Percentiles rank a stretch among this genome's conserved stretches.
These are phyloP conservation scores for Petaurus breviceps DNA, from an alignment of 2,113 vertebrate species.

Conservation along the genomic window DNA sequence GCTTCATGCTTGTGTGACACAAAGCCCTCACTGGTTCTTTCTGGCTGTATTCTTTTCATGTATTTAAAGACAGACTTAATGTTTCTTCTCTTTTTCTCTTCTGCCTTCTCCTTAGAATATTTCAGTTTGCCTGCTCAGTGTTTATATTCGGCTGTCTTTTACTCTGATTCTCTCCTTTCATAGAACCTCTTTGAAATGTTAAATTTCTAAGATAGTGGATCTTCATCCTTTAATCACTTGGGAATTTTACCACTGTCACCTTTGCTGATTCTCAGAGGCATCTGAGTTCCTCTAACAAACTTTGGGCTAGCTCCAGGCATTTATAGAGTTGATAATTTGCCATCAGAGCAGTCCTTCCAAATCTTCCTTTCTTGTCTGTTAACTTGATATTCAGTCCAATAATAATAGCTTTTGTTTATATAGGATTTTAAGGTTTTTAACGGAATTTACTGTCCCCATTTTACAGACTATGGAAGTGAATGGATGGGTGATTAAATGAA, in stretches of 20 bases:
- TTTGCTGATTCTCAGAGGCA: neutral
- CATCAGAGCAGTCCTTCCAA: neutral
- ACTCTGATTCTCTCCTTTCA: conserved; percentile 8
- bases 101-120: conserved; percentile 3
- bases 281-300: neutral
- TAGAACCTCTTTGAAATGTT: conserved; percentile 23
- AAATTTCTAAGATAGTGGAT: conserved; percentile 20
- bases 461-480: neutral
- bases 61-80: neutral
- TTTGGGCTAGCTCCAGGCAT: neutral
- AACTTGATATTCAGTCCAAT: neutral
- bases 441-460: neutral
- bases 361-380: neutral
- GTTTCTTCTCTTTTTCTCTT: neutral
- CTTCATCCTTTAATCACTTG: neutral
- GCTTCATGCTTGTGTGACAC: fast-evolving
- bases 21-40: neutral
- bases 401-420: neutral
- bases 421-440: neutral
- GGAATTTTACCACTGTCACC: neutral
- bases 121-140: neutral
- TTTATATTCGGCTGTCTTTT: neutral
- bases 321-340: neutral
- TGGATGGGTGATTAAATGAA: neutral
- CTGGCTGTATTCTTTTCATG: neutral